Percentiles rank a stretch among this genome's conserved stretches.
These are phyloP conservation scores for Pagetopsis macropterus DNA, from an alignment of 2,797 vertebrate species.

Conservation along the genomic window DNA sequence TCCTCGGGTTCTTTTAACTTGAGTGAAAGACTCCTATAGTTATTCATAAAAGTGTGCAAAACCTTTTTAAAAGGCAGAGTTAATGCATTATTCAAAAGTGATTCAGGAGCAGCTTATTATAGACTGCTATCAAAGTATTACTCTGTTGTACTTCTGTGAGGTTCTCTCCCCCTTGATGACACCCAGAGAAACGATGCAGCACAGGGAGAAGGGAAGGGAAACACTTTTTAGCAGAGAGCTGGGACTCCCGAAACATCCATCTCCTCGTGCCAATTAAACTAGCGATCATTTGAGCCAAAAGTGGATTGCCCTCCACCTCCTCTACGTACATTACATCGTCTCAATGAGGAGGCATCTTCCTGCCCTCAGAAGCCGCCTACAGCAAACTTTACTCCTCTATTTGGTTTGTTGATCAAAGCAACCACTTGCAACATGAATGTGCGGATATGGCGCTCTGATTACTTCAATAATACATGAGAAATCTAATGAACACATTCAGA, in stretches of 20 bases:
- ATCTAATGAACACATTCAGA: conserved; percentile 82
- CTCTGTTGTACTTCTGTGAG: conserved; percentile 12
- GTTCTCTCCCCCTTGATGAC: conserved; percentile 25
- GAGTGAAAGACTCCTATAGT: conserved; percentile 17
- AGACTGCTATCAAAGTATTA: conserved; percentile 50
- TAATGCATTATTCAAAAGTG: conserved; percentile 55
- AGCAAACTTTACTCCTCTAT: conserved; percentile 61
- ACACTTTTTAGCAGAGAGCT: neutral
- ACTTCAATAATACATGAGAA: conserved; percentile 87
- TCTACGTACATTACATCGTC: conserved; percentile 32
- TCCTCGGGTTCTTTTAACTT: conserved; percentile 8
- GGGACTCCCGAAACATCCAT: conserved; percentile 21
- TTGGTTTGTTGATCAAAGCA: conserved; percentile 76
- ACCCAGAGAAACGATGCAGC: conserved; percentile 35
- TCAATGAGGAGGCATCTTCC: conserved; percentile 24
- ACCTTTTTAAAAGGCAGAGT: conserved; percentile 41
- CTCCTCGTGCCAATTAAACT: conserved; percentile 36
- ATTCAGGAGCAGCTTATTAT: conserved; percentile 50
- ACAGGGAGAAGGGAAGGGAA: neutral
- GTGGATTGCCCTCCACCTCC: conserved; percentile 40
- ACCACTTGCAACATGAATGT: conserved; percentile 68
- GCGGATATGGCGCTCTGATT: conserved; percentile 79
- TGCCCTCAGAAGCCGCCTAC: conserved; percentile 19
- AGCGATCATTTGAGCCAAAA: conserved; percentile 53
- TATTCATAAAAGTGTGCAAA: conserved; percentile 38